These are phyloP conservation scores for Nansenia antarctica DNA, from an alignment of 2,113 vertebrate species.

Conservation along the genomic window DNA sequence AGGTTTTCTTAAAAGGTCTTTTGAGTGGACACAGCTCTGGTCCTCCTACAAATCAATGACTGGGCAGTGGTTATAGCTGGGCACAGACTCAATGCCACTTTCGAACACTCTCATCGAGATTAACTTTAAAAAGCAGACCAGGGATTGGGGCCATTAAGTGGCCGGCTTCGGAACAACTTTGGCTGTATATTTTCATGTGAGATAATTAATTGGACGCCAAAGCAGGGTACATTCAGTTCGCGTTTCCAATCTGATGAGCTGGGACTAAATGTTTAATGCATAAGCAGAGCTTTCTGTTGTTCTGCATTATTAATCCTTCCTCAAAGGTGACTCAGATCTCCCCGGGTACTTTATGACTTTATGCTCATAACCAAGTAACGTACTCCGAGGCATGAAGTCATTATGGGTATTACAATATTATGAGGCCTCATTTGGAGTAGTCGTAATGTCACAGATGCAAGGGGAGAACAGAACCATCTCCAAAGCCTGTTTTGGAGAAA, in stretches of 20 bases:
- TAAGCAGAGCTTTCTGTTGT: constrained; percentile 8
- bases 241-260: not conserved
- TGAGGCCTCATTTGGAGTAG: too few species aligned
- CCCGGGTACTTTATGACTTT: not conserved
- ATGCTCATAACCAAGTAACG: too few species aligned
- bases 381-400: too few species aligned
- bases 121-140: constrained; percentile 29
- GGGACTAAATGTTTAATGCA: constrained; percentile 44
- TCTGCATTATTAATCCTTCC: not conserved
- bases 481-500: too few species aligned
- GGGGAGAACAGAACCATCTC: too few species aligned
- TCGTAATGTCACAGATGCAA: too few species aligned
- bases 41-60: too few species aligned
- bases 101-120: not conserved
- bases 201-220: constrained; percentile 32
- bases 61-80: too few species aligned
- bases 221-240: not conserved
- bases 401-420: too few species aligned
- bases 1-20: too few species aligned
- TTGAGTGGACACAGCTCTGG: too few species aligned
- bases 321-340: not conserved
- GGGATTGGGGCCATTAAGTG: constrained; percentile 7
- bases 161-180: not conserved
- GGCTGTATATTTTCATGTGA: not conserved
- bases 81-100: not conserved